Evolutionary conservation across 2,888 invertebrate species (phyloP), one percentile per base, ranked within the genome.

Genomic region (Drosophila mimetica): DNA sequence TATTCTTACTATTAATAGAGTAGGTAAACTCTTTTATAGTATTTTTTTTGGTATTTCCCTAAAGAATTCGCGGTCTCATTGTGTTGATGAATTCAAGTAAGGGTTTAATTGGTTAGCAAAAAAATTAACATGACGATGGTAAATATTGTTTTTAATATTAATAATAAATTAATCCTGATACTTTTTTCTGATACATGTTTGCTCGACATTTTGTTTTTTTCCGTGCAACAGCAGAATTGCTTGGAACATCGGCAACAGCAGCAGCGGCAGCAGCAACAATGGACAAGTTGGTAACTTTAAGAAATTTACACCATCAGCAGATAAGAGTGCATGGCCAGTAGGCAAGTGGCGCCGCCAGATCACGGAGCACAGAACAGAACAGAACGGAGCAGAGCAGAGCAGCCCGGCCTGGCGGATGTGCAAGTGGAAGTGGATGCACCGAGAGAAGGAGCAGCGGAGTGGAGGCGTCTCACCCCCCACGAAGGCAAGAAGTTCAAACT

Each of bases 281-380:
- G 83, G 54, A 74, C 22, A 77, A 88, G 81, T 86, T 79, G 72
- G 53, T 70, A 86, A 88, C 79, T 85, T 79, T 67, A 86, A 86
- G 85, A 88, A 85, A 85, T 85, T 88, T 85, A 85, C 88, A 85
- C 85, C 85, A 85, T 85, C 85, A 85, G 85, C 88, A 85, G 88
- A 88, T 83, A 81, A 79, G 75, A 75, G 71, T 70, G 58, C 59
- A 75, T 50, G 74, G 54, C 41, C 58, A 71, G 28, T 37, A 52
- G 52, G 34, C 60, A 36, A 63, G 41, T 48, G 53, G 53, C 64
- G 41, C 47, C 50, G 52, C 50, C 67, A 57, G 60, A 71, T 63
- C 51, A 52, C 37, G 32, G 13, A 34, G 54, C 20, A 46, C 41
- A 46, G 50, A 11, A 11, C 7, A 1, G 22, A 22, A 42, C 41